Evolutionary conservation across 2,888 invertebrate genomes (phyloP), one percentile per base, ranked within the genome.

Genomic region (Hemistola chrysoprasaria): DNA sequence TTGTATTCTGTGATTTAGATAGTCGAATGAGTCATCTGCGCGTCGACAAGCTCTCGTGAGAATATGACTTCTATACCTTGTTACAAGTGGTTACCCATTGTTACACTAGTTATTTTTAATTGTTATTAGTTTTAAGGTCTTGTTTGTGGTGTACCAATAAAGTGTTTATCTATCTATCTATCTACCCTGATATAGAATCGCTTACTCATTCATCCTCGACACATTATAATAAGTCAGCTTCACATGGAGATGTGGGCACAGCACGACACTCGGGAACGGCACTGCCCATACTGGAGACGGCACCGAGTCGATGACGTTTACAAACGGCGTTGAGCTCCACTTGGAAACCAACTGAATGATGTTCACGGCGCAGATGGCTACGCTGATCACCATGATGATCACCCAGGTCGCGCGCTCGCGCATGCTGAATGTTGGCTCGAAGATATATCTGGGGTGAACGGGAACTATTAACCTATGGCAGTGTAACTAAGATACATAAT

Each of bases 241-340:
- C 0, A 88, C 69, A 32, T 85, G 83, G 6, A 85, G 44, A 51
- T 86, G 86, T 1, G 89, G 89, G 36, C 89, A 89, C 1, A 90
- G 47, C 0, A 87, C 82, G 1, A 89, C 86, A 0, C 74, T 82
- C 0, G 89, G 89, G 41, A 89, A 90, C 0, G 89, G 89, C 0
- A 90, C 76, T 0, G 87, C 83, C 83, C 86, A 90, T 4, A 89
- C 74, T 0, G 89, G 88, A 0, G 88, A 81, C 0, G 85, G 84
- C 22, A 80, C 50, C 0, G 87, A 84, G 52, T 89, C 89, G 8
- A 90, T 82, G 5, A 88, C 87, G 39, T 89, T 84, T 28, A 84
- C 87, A 49, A 88, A 89, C 0, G 88, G 87, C 0, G 79, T 78
- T 0, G 83, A 80, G 0, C 74, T 78, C 81, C 85, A 88, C 41